Evolutionary conservation across 2,888 invertebrate genomes (phyloP).

Genomic region (Baccha elongata): DNA sequence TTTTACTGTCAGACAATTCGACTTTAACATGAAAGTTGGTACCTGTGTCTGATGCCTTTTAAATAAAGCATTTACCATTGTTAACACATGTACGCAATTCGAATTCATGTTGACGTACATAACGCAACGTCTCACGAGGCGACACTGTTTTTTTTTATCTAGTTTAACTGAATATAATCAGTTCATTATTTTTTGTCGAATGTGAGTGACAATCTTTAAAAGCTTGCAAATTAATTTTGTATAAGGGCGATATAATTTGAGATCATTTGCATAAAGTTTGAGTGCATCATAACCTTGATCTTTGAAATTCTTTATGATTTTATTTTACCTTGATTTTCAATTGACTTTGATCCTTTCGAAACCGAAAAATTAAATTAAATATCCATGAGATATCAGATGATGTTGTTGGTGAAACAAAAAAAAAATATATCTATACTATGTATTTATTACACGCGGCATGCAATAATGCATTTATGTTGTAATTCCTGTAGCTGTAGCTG

Average conservation of each 20-base stretch:
- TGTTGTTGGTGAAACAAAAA: conserved; percentile 4
- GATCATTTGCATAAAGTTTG: conserved; percentile 11
- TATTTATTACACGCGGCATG: conserved; percentile 69
- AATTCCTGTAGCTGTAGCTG: conserved; percentile 5
- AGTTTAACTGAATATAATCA: conserved; percentile 62
- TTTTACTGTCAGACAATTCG: conserved; percentile 35
- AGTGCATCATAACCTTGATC: conserved; percentile 33
- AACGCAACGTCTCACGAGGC: not conserved
- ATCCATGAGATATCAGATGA: conserved; percentile 28
- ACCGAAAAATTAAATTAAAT: conserved; percentile 45
- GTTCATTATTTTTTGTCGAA: conserved; percentile 59
- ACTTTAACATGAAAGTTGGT: conserved; percentile 27
- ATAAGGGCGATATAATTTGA: not conserved
- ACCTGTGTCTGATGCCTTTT: not conserved
- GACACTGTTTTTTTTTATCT: conserved; percentile 52
- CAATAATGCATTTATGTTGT: conserved; percentile 69
- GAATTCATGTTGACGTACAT: conserved; percentile 39
- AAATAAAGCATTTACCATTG: conserved; percentile 52
- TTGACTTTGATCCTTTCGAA: conserved; percentile 48
- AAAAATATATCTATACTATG: not conserved
- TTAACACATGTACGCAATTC: conserved; percentile 57
- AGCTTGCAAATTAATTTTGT: conserved; percentile 11
- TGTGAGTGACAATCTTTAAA: conserved; percentile 33
- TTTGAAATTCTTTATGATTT: not conserved
- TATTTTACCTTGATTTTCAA: conserved; percentile 53